Evolutionary conservation across 1,140 invertebrate species (phyloP).

Genomic region (Monomorium pharaonis): DNA sequence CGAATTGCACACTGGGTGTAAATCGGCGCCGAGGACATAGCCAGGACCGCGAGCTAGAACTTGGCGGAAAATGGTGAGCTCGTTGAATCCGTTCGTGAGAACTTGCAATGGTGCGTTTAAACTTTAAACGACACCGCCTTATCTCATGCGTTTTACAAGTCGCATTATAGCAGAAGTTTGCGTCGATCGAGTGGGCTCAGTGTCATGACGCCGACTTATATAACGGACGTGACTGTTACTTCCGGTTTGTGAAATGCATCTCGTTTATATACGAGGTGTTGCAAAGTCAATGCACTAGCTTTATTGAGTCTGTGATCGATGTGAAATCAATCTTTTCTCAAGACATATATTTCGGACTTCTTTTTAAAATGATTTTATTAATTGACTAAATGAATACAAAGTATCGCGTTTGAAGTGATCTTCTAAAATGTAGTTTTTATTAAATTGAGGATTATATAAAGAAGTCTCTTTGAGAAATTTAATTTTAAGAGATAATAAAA

Average conservation of each 20-base stretch:
- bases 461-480: background rate
- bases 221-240: background rate
- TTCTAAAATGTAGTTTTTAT: background rate
- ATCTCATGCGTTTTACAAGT: constrained; percentile 33
- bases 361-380: background rate
- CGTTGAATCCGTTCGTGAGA: constrained; percentile 19
- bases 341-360: background rate
- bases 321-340: background rate
- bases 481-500: background rate
- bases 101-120: constrained; percentile 26
- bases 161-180: constrained; percentile 6
- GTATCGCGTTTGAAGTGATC: background rate
- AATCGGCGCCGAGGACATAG: constrained; percentile 23
- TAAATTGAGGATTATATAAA: background rate
- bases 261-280: constrained; percentile 1
- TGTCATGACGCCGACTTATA: background rate
- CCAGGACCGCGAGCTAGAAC: background rate
- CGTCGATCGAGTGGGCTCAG: background rate
- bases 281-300: background rate
- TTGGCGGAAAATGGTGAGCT: constrained; percentile 16
- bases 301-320: background rate
- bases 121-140: constrained; percentile 26
- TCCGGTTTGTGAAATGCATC: background rate
- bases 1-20: background rate
- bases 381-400: background rate